phyloP scores from a whole-genome alignment of 2,113 vertebrate species.

The Catharus bicknelli region DNA sequence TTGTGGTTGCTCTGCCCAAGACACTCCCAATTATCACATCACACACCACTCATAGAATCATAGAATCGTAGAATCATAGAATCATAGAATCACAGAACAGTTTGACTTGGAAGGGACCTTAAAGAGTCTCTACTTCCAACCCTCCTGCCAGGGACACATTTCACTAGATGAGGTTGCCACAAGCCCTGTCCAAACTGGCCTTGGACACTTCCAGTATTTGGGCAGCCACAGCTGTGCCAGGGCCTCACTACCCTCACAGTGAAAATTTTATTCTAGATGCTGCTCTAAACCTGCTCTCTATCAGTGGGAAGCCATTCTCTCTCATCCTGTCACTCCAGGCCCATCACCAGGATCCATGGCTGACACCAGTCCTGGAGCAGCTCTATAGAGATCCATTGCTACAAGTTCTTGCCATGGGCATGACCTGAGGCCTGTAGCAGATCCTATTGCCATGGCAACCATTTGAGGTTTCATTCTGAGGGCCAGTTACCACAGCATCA shows the following conservation, averaged over 20 bases:
- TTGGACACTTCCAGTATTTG: no score
- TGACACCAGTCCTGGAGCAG: not conserved
- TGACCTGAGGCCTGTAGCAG: not conserved
- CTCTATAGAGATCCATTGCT: no score
- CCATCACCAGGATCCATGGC: no score
- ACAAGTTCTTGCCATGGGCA: not conserved
- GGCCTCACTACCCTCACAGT: no score
- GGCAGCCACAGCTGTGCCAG: no score
- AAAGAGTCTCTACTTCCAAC: no score
- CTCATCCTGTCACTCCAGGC: not conserved
- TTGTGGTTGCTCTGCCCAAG: not conserved
- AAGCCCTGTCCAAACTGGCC: no score
- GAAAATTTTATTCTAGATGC: not conserved
- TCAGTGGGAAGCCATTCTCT: not conserved
- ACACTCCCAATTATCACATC: not conserved
- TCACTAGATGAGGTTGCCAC: no score
- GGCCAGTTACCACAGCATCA: no score
- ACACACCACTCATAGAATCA: not conserved
- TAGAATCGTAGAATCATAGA: not conserved
- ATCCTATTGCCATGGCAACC: not conserved
- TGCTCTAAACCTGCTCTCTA: not conserved
- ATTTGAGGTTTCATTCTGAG: accelerated
- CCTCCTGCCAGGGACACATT: no score
- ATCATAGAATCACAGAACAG: not conserved
- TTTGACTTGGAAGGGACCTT: no score